Base-by-base conservation (phyloP, 2,797 vertebrate species). In the Smutsia temminckii region DNA sequence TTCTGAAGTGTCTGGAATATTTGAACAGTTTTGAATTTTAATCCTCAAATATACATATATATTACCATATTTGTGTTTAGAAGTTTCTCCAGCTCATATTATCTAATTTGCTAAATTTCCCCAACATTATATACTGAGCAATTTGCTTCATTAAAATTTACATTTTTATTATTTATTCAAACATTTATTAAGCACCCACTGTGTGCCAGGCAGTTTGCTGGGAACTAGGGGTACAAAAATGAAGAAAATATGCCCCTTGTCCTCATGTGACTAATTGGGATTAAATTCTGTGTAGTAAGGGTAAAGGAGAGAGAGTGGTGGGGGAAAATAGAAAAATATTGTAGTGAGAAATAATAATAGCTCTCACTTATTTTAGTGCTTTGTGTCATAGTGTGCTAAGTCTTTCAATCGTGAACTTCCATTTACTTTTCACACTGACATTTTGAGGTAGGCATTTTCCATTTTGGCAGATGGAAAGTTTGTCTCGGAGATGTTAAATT, bases 161-260 rank as follows among this genome's bases (percentile, higher is more conserved):
- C 0, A 64, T 46, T 49, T 68, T 91, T n/a, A 79, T 49, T 95
- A n/a, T 85, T 96, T 89, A 83, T 59, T 93, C n/a, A 88, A 59
- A 53, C 4, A 83, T 77, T 92, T 92, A 81, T 78, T 91, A 95
- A 94, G 21, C 16, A 88, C 18, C 13, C 21, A 32, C 37, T 71
- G 63, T 59, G 13, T 91, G 49, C 12, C 21, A 88, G 85, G 34
- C 37, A 92, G 23, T 91, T 94, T 86, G 5, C 69, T 89, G 42
- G 75, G 64, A 95, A 42, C 18, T 27, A 72, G 20, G 3, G 29
- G 21, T 29, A 68, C 8, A 78, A 84, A 93, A 94, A 53, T 53
- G 80, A 85, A n/a, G 71, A 83, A 46, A 64, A 64, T 68, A 20
- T 85, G 13, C 18, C 8, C n/a, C 17, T 55, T 69, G 34, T 77